phyloP scores from a whole-genome alignment of 1,140 invertebrate genomes.

The Drosophila navojoa region DNA sequence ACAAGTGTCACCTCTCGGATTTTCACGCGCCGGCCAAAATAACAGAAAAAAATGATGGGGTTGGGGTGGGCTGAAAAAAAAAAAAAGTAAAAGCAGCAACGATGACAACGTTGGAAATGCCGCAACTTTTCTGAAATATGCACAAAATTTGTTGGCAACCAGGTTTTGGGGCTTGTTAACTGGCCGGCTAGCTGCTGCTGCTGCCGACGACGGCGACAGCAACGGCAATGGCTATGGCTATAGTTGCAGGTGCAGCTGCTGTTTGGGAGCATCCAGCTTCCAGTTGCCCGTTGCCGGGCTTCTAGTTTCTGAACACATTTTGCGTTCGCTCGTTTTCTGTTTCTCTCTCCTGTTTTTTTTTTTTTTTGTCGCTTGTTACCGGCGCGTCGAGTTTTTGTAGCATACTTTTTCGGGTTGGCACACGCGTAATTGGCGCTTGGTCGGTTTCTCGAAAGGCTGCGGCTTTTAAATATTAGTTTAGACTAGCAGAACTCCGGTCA shows the following conservation, averaged over 20 bases:
- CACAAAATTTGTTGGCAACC: constrained; percentile 42
- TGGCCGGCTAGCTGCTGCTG: constrained; percentile 30
- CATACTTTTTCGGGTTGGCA: constrained; percentile 35
- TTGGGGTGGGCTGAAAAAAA: not conserved
- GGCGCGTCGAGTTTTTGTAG: constrained; percentile 37
- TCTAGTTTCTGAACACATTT: not conserved
- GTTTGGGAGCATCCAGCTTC: not conserved
- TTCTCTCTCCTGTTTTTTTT: constrained; percentile 15
- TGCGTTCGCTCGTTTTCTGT: not conserved
- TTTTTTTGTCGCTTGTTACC: constrained; percentile 38
- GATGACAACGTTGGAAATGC: constrained; percentile 41
- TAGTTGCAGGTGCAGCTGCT: constrained; percentile 11
- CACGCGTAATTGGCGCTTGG: constrained; percentile 69
- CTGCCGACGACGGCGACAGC: no score
- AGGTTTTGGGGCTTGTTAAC: constrained; percentile 33
- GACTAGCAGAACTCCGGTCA: constrained; percentile 26
- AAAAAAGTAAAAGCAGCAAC: constrained; percentile 6
- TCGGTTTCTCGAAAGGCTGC: constrained; percentile 49
- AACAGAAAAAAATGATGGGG: constrained; percentile 32
- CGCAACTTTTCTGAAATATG: constrained; percentile 53
- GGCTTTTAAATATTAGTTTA: constrained; percentile 62
- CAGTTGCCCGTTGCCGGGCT: constrained; percentile 6
- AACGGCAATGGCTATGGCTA: constrained; percentile 18
- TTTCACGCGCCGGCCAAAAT: constrained; percentile 70
- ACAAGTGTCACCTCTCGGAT: constrained; percentile 81